Evolutionary conservation across 2,888 invertebrate genomes (phyloP), one percentile per base, ranked within the genome.

Genomic region (Pachymerium ferrugineum): DNA sequence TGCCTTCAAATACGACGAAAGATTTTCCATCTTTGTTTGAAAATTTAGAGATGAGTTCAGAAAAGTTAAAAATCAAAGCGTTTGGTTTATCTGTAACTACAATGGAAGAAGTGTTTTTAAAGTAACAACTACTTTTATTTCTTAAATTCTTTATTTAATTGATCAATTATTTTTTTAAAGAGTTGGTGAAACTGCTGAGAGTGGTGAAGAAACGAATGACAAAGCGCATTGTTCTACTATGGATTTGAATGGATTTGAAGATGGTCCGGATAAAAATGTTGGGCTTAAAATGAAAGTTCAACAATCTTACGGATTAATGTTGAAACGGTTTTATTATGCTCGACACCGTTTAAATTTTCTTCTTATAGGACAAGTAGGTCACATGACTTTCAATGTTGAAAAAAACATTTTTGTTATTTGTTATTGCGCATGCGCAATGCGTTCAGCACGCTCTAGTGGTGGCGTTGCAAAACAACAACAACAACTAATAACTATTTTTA

Each of bases 11-110:
- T 1, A 79, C 85, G 87, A 74, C 86, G 88, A 0, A 6, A 3
- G 8, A 12, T 47, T 72, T 92, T 91, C 80, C 89, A 90, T 79
- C 81, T 8, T 87, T 93, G 86, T 85, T 93, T 74, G 83, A 83
- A 25, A 87, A 89, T 70, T 82, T 93, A 35, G 92, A 93, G 80
- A 80, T 80, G 0, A 85, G 87, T 29, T 85, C 86, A 5, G 80
- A 83, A 0, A 81, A 81, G 0, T 84, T 93, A 19, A 87, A 88
- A n/a, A 87, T 92, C 3, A 16, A 22, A n/a, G 6, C 22, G 8
- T 54, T 72, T 6, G 72, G 72, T n/a, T 14, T 72, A n/a, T 72
- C 72, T 1, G 72, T 72, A 12, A 72, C 72, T n/a, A 72, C 72
- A n/a, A 72, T 72, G 72, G 72, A 72, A 54, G 72, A 72, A 72